phyloP scores from a whole-genome alignment of 2,888 invertebrate species.

The Phlogophora meticulosa region DNA sequence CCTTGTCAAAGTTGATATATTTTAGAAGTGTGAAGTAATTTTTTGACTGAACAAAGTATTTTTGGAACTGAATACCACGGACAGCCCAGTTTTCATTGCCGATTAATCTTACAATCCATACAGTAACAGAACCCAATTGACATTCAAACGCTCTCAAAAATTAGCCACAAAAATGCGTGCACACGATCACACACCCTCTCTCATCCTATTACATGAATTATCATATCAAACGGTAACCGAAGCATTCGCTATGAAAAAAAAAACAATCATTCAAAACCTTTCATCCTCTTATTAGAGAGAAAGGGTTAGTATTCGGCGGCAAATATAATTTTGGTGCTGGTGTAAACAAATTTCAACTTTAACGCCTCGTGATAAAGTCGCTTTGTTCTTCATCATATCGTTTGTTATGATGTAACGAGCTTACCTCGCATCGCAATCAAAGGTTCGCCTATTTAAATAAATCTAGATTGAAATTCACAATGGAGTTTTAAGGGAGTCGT shows the following conservation, averaged over 20 bases:
- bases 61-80: neutral
- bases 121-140: constrained; percentile 50
- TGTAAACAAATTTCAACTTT: constrained; percentile 70
- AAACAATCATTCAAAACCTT: constrained; percentile 86
- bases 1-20: too few species aligned
- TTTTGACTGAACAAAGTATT: neutral
- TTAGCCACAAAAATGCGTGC: constrained; percentile 81
- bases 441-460: constrained; percentile 88
- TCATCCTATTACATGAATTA: constrained; percentile 87
- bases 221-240: constrained; percentile 88
- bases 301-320: constrained; percentile 80
- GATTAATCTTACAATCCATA: constrained; percentile 48
- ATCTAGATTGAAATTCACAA: constrained; percentile 86
- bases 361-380: constrained; percentile 55
- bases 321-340: constrained; percentile 49
- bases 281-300: constrained; percentile 87
- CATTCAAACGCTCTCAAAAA: constrained; percentile 71
- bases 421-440: constrained; percentile 85
- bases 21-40: neutral
- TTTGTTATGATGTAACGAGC: constrained; percentile 78
- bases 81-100: constrained; percentile 19
- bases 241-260: constrained; percentile 82
- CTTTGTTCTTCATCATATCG: constrained; percentile 53
- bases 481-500: constrained; percentile 75
- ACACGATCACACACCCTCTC: constrained; percentile 78